A percentile compares a stretch with the other conserved stretches of the same genome.
Conservation (phyloP, 2,797 vertebrate species). For the Bradypodion pumilum region DNA sequence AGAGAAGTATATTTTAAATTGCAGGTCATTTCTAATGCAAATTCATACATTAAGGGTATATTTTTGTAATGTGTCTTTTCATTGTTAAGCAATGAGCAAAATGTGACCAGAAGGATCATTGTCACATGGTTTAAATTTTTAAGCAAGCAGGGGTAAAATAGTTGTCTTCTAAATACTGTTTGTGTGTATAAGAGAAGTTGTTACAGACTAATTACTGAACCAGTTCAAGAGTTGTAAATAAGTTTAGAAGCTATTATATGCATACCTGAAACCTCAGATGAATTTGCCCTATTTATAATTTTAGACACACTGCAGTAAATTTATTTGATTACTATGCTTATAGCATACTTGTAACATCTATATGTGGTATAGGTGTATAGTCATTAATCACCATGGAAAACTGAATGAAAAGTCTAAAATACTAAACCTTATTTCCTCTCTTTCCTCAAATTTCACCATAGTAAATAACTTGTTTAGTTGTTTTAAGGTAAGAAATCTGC, state of each 20-base stretch:
- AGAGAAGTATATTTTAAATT: neutral
- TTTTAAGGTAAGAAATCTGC: neutral
- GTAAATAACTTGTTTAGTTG: neutral
- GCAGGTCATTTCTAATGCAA: neutral
- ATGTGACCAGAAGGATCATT: neutral
- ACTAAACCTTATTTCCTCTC: neutral
- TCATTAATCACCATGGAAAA: neutral
- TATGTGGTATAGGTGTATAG: neutral
- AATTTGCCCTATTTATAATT: neutral
- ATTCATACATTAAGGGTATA: neutral
- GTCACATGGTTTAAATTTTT: neutral
- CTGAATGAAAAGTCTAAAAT: neutral
- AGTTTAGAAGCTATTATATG: neutral
- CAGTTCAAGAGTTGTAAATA: rapidly evolving
- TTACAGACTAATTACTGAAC: neutral
- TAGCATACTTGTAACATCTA: neutral
- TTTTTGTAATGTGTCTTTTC: neutral
- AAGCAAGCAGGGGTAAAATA: neutral
- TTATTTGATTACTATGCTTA: neutral
- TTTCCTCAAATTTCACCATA: neutral
- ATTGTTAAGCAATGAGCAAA: neutral
- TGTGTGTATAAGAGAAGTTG: neutral
- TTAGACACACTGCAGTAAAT: neutral
- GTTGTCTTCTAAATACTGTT: neutral
- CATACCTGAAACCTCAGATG: neutral